These are phyloP conservation scores for Anoplopoma fimbria DNA, from an alignment of 2,113 vertebrate genomes.

Conservation along the genomic window DNA sequence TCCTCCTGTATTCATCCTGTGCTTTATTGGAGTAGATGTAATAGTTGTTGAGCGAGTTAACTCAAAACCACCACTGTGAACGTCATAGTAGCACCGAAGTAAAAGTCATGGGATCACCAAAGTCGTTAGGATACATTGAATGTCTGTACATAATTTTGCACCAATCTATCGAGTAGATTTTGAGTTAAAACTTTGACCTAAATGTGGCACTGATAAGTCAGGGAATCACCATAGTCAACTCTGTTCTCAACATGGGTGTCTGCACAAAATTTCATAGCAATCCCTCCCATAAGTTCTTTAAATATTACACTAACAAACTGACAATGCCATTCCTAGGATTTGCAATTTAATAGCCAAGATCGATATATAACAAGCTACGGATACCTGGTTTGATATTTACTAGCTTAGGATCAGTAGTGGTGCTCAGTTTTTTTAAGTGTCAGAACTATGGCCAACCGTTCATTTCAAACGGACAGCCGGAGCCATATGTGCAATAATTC, in stretches of 20 bases:
- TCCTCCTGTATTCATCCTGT: background rate
- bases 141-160: background rate
- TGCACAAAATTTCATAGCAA: background rate
- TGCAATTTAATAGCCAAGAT: too few relatives aligned
- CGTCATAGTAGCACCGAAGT: background rate
- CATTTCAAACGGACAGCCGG: background rate
- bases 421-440: background rate
- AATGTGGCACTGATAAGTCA: background rate
- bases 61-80: background rate
- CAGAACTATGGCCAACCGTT: background rate
- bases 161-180: background rate
- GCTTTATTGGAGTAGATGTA: background rate
- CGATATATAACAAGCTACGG: background rate
- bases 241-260: background rate
- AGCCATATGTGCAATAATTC: background rate
- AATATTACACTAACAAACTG: background rate
- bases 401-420: background rate
- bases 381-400: background rate
- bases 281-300: background rate
- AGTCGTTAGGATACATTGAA: background rate
- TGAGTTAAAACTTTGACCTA: background rate
- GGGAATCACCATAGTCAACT: background rate
- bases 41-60: background rate
- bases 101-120: background rate
- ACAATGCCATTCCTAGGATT: background rate